Evolutionary conservation across 2,797 vertebrate genomes (phyloP).

Genomic region (Cyprinodon diabolis): DNA sequence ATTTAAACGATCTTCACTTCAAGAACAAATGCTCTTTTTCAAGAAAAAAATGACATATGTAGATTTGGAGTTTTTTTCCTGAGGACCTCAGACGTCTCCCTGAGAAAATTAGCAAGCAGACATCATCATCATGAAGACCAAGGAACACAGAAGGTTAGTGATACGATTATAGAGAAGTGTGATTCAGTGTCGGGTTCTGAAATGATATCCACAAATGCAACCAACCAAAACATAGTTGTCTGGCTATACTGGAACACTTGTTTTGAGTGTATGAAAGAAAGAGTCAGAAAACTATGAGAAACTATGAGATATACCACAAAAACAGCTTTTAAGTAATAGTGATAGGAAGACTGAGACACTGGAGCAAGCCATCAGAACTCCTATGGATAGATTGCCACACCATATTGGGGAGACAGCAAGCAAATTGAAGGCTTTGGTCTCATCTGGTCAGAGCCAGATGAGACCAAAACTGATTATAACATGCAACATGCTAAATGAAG

Average conservation of each 20-base stretch:
- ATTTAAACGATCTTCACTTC: no score
- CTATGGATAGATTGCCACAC: background rate
- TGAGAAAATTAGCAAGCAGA: background rate
- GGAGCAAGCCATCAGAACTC: background rate
- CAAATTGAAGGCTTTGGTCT: background rate
- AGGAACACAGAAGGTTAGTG: background rate
- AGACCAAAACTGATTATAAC: background rate
- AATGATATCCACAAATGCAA: background rate
- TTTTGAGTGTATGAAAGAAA: background rate
- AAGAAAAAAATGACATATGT: no score
- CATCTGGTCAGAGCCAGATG: background rate
- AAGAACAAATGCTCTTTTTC: no score
- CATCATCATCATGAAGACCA: background rate
- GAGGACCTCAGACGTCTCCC: background rate
- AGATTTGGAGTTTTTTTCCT: no score
- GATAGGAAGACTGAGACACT: background rate
- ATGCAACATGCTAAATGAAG: background rate
- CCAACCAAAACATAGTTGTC: background rate
- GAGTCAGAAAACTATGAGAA: background rate
- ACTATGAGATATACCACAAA: background rate
- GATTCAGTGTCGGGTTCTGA: background rate
- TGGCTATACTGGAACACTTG: background rate
- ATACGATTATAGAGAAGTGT: background rate
- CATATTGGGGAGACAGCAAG: background rate
- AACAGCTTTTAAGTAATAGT: background rate